Evolutionary conservation across 2,113 vertebrate species (phyloP), one percentile per base, ranked within the genome.

Genomic region (Anguilla japonica): DNA sequence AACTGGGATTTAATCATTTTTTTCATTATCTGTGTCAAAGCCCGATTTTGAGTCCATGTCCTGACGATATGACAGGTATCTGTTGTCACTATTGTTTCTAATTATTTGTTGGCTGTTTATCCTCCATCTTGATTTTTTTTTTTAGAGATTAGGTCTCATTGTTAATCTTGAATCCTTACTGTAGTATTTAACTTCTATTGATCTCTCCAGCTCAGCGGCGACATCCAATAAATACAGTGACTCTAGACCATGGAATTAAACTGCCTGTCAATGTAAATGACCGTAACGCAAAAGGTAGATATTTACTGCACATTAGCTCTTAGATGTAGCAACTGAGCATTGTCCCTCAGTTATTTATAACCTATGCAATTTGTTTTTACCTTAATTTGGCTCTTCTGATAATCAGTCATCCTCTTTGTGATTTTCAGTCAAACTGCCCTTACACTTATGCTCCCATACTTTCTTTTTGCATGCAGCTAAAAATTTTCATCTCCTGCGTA

Each of bases 211-310:
- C 80, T 88, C 84, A 83, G 43, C 80, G 41, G 81, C 83, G 56
- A 83, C 83, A 78, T 83, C 87, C 84, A 85, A 43, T 83, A 83
- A 86, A 63, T 46, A 20, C 40, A 34, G 50, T 80, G 81, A 83
- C 84, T 34, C 13, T 84, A 75, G 57, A 57, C 46, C 75, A 43
- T 53, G 85, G 80, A 67, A 14, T 83, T 83, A 86, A 86, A 80
- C 79, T 89, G 60, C 53, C 56, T 71, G 26, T 83, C 85, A 80
- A 26, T 81, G 83, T 81, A 67, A 87, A 84, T 87, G 82, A 87
- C 41, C 40, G 53, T 88, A 46, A 80, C 41, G 18, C 53, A 81
- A 81, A 78, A 83, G 87, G 75, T 88, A 88, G 84, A 83, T 79
- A 75, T 57, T 7, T 82, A n/a, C 82, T 81, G 79, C 81, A 40